Evolutionary conservation across 2,113 vertebrate genomes (phyloP).

Genomic region (Fregetta grallaria): DNA sequence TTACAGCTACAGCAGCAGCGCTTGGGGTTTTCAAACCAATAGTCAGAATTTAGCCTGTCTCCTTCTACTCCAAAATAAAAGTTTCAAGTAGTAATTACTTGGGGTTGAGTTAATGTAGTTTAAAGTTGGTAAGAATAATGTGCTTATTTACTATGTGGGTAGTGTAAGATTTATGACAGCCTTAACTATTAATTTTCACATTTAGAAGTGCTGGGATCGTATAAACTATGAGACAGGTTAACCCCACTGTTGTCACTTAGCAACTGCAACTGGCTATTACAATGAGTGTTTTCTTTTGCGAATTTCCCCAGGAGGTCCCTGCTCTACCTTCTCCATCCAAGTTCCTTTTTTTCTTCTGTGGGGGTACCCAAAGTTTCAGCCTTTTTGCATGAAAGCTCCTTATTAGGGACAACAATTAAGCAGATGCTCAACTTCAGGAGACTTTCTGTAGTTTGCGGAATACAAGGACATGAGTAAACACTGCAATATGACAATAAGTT

Average conservation of each 20-base stretch:
- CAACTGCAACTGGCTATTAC: neutral
- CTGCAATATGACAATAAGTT: neutral
- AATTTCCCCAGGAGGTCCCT: neutral
- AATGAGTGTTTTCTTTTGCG: neutral
- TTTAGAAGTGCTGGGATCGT: neutral
- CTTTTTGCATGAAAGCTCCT: neutral
- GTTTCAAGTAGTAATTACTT: neutral
- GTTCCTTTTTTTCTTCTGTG: neutral
- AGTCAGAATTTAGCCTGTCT: neutral
- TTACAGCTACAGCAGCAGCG: neutral
- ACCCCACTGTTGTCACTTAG: neutral
- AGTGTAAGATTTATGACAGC: neutral
- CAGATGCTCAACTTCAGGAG: neutral
- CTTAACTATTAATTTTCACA: constrained; percentile 5
- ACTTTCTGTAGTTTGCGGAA: neutral
- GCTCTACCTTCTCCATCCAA: neutral
- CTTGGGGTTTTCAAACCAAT: neutral
- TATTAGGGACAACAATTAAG: neutral
- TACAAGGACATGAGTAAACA: neutral
- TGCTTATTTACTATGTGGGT: neutral
- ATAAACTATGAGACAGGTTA: neutral
- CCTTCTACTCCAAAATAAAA: neutral
- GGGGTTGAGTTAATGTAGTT: neutral
- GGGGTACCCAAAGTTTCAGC: neutral
- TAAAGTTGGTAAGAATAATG: neutral